Conservation (phyloP, 2,113 vertebrate genomes). For the Atlantisia rogersi region DNA sequence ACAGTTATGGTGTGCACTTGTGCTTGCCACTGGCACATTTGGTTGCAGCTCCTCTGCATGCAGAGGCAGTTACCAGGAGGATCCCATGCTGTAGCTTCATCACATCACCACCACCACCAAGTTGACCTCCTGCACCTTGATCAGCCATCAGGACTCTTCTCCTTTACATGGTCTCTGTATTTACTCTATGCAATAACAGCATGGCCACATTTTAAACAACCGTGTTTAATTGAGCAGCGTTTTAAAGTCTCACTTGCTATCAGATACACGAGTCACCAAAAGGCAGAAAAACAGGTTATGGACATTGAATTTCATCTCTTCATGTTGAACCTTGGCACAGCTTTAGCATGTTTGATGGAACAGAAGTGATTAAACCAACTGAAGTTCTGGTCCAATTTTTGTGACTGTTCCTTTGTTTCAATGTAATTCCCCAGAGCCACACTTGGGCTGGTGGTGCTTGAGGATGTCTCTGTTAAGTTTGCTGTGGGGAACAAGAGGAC, state of each 20-base stretch:
- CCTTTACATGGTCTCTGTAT: too few species aligned
- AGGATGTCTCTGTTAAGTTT: neutral
- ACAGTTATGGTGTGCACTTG: fast-evolving
- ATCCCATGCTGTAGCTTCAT: neutral
- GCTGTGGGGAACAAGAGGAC: neutral
- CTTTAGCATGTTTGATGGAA: neutral
- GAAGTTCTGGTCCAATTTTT: neutral
- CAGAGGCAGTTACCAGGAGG: neutral
- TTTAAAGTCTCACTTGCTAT: neutral
- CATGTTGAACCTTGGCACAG: neutral
- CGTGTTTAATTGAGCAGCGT: neutral
- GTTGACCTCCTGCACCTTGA: neutral
- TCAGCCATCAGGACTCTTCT: neutral
- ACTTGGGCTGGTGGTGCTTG: neutral
- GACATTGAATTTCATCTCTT: neutral
- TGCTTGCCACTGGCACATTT: neutral
- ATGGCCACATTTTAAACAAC: neutral
- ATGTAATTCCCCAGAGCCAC: neutral
- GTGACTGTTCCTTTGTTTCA: neutral
- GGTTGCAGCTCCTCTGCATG: neutral
- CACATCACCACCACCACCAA: neutral
- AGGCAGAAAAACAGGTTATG: neutral
- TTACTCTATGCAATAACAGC: neutral
- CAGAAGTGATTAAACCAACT: neutral
- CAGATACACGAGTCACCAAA: neutral